phyloP scores from a whole-genome alignment of 2,113 vertebrate genomes.

The Erythrocebus patas region DNA sequence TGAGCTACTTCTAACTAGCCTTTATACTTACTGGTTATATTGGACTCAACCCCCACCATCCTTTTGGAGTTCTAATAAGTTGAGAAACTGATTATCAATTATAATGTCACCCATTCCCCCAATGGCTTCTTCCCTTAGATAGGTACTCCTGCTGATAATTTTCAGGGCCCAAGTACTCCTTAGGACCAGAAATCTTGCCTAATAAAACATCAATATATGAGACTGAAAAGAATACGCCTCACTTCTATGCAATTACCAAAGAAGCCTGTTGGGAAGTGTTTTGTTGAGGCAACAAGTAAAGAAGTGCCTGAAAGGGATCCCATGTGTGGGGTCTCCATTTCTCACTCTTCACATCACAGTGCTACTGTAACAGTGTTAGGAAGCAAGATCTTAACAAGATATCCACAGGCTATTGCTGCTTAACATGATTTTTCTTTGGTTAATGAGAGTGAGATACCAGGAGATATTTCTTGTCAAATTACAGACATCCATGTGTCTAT shows the following conservation, averaged over 20 bases:
- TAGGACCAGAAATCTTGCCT: conserved; percentile 49
- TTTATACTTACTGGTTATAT: background rate
- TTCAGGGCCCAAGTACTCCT: background rate
- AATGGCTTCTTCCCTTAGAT: fast-evolving
- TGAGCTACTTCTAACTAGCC: background rate
- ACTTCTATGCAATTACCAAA: conserved; percentile 39
- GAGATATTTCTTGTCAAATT: background rate
- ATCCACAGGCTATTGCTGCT: background rate
- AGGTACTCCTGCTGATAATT: background rate
- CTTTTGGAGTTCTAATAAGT: conserved; percentile 22
- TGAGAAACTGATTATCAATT: conserved; percentile 27
- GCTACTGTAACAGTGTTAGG: background rate
- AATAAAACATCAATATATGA: conserved; percentile 40
- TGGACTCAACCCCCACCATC: background rate
- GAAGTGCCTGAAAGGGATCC: background rate
- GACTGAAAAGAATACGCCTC: conserved; percentile 8
- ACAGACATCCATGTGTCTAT: background rate
- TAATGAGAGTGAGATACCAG: background rate
- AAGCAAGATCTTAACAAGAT: background rate
- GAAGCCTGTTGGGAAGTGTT: background rate
- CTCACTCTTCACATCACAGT: background rate
- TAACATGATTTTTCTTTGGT: background rate
- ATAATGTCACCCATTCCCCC: background rate
- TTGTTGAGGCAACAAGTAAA: conserved; percentile 40
- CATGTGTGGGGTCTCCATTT: background rate